Percentiles rank a stretch among this genome's conserved stretches.
phyloP scores from a whole-genome alignment of 2,797 vertebrate genomes.

The Tokudaia tokunoshimensis region DNA sequence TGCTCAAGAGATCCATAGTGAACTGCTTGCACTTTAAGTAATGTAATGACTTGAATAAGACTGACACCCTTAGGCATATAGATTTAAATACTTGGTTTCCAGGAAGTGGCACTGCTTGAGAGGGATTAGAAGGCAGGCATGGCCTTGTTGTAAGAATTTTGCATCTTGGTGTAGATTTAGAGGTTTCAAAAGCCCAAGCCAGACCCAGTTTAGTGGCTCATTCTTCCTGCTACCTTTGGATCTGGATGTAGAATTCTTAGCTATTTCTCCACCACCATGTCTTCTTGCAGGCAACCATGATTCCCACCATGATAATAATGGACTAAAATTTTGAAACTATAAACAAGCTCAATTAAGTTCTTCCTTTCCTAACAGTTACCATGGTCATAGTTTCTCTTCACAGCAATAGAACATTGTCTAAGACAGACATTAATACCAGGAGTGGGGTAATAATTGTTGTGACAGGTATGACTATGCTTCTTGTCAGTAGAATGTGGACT shows the following conservation, averaged over 20 bases:
- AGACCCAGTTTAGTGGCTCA: neutral
- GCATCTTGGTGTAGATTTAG: neutral
- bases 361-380: neutral
- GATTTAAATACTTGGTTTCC: neutral
- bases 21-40: neutral
- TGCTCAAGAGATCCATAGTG: neutral
- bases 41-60: neutral
- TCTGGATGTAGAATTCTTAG: neutral
- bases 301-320: neutral
- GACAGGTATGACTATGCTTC: neutral
- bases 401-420: neutral
- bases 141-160: neutral
- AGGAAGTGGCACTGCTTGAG: neutral
- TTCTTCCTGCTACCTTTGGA: neutral
- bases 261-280: neutral
- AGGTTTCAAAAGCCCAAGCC: neutral
- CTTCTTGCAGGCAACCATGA: neutral
- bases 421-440: neutral
- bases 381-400: neutral
- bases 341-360: neutral
- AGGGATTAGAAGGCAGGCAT: neutral
- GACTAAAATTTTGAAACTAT: neutral
- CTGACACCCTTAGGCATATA: neutral
- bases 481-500: neutral
- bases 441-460: neutral